Evolutionary conservation across 2,888 invertebrate genomes (phyloP), one percentile per base, ranked within the genome.

Genomic region (Clanis bilineata): DNA sequence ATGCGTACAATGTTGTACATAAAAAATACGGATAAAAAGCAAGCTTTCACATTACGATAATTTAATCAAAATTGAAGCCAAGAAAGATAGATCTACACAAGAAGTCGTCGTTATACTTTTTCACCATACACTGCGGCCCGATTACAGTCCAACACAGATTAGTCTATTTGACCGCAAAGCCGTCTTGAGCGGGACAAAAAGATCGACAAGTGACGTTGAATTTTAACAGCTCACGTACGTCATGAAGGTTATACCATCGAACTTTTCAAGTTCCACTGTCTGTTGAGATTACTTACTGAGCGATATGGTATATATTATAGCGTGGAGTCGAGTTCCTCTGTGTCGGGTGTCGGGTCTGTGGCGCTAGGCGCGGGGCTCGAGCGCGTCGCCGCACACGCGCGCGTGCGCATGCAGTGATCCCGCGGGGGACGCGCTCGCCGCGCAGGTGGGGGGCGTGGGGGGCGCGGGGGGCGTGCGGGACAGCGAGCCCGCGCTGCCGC

Each of bases 401-500:
- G 61, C 66, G 62, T 51, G 68, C 66, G 65, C 60, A 64, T 73
- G 70, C 59, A 66, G 9, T 15, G 32, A 63, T 63, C 63, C 55
- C 59, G 64, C 58, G 39, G 58, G 41, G 44, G 58, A 68, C 62
- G 66, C 56, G 4, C 22, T 51, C 47, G 68, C 64, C 70, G 65
- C 66, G 62, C 67, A 62, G 45, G 69, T 64, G 65, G 59, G 72
- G 70, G 59, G 65, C 63, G 64, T 63, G 71, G 64, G 64, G 60
- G 64, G 62, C 75, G 74, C 68, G 79, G 64, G 73, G n/a, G n/a
- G n/a, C n/a, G n/a, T n/a, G n/a, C 73, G 61, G 67, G 61, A 63
- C 58, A 65, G 55, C 58, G 65, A 58, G 62, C 22, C n/a, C 25
- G 44, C 22, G 25, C 59, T 32, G 58, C n/a, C 38, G 43, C 41